Conservation (phyloP, 2,888 invertebrate species). For the Ecliptopera silaceata region DNA sequence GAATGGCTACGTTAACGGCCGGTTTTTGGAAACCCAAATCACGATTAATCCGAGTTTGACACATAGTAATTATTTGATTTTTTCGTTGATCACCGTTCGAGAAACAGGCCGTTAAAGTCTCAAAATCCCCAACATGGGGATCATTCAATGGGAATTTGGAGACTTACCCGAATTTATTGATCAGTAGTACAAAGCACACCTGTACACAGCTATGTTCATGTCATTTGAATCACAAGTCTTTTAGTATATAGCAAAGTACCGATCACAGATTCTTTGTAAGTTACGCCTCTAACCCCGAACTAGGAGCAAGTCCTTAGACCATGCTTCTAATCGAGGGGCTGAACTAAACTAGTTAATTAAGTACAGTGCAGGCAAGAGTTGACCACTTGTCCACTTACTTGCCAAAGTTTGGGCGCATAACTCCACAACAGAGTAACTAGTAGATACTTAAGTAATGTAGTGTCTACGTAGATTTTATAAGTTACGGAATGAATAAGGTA, state of each 20-base stretch:
- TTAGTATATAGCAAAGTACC: not conserved
- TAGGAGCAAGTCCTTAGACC: slow-evolving; percentile 11
- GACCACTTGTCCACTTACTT: slow-evolving; percentile 20
- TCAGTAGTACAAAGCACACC: too few relatives aligned
- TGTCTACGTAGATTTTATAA: not conserved
- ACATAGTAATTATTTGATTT: too few relatives aligned
- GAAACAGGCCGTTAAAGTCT: too few relatives aligned
- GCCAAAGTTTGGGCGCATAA: slow-evolving; percentile 7
- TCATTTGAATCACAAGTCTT: not conserved
- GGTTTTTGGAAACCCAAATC: too few relatives aligned
- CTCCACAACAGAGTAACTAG: not conserved
- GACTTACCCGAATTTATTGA: too few relatives aligned
- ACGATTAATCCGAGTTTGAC: too few relatives aligned
- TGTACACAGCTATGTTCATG: too few relatives aligned
- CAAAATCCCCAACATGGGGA: too few relatives aligned
- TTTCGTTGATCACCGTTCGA: too few relatives aligned
- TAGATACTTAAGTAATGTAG: not conserved
- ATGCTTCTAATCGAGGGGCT: slow-evolving; percentile 14
- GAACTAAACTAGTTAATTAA: slow-evolving; percentile 20
- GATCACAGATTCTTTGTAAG: not conserved
- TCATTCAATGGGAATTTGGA: too few relatives aligned
- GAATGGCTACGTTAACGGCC: too few relatives aligned
- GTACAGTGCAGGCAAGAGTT: slow-evolving; percentile 17
- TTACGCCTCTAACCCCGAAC: slow-evolving; percentile 10
- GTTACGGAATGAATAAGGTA: not conserved